Base-by-base conservation (phyloP, 2,797 vertebrate species). In the Lycodopsis pacificus region DNA sequence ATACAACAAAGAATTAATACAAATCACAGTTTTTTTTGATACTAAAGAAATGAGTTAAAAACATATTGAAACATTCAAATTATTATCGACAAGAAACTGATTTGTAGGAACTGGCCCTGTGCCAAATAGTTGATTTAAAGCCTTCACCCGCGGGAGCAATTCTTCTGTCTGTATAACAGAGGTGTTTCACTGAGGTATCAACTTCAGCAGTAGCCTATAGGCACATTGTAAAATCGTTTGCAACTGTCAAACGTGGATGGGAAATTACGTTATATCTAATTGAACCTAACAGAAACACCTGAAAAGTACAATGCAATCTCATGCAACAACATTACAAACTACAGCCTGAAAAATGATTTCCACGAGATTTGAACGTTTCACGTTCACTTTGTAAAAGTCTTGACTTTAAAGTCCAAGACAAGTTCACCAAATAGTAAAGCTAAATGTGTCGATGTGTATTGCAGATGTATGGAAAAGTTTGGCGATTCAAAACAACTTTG, bases 401-500 rank as follows among this genome's bases (percentile, higher is more conserved):
- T 58, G 17, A 44, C 56, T 51, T 72, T 12, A 15, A 38, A 32
- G 46, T 61, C 32, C 22, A 17, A 36, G 44, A 64, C 36, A 30
- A 56, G 57, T 32, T 63, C 44, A 34, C 22, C 25, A 32, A 62
- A 59, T 15, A 42, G 22, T 4, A 11, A 13, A 27, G 11, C 36
- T 64, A 73, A 65, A 54, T 44, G 56, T 64, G 53, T 36, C 0
- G 6, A n/a, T 49, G 20, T 25, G 61, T 73, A 40, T 65, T 71
- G 73, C 58, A 71, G 67, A 77, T 42, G n/a, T 73, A 38, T 42
- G 61, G 70, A 77, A 71, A 83, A 81, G 67, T 79, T 82, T 83
- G 78, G 59, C 36, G 27, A 88, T 80, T 86, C 80, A 81, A 79
- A 88, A 77, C 67, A 90, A 91, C 85, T 90, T 86, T 76, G 71